A percentile compares a stretch with the other conserved stretches of the same genome.
These are phyloP conservation scores for Neocloeon triangulifer DNA, from an alignment of 1,140 invertebrate genomes.

Conservation along the genomic window DNA sequence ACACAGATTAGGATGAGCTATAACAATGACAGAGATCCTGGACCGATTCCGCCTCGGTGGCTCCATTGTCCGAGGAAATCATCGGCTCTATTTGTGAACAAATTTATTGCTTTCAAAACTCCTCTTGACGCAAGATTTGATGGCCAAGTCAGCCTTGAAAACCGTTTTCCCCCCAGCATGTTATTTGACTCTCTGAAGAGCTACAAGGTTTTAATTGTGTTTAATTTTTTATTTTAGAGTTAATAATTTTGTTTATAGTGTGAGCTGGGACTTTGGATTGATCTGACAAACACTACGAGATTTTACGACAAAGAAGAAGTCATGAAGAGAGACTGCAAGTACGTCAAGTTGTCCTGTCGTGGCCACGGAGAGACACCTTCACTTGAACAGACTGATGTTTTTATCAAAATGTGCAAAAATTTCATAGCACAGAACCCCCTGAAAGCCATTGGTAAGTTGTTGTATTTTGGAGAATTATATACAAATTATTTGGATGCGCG, in stretches of 20 bases:
- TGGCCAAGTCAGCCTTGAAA: slow-evolving; percentile 51
- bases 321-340: slow-evolving; percentile 46
- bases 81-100: slow-evolving; percentile 41
- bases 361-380: slow-evolving; percentile 66
- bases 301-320: slow-evolving; percentile 73
- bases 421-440: slow-evolving; percentile 61
- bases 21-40: slow-evolving; percentile 20
- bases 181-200: slow-evolving; percentile 46
- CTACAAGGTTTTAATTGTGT: slow-evolving; percentile 28
- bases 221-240: not conserved
- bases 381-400: slow-evolving; percentile 48
- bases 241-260: slow-evolving; percentile 4
- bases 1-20: slow-evolving; percentile 6
- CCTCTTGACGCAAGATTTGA: slow-evolving; percentile 59
- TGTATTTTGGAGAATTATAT: not conserved
- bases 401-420: slow-evolving; percentile 51
- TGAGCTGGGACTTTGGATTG: slow-evolving; percentile 86
- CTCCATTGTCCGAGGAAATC: slow-evolving; percentile 76
- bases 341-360: slow-evolving; percentile 67
- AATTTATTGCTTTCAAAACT: slow-evolving; percentile 84
- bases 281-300: slow-evolving; percentile 82
- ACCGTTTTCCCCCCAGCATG: slow-evolving; percentile 66
- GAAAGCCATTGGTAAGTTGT: slow-evolving; percentile 38
- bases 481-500: not conserved
- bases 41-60: slow-evolving; percentile 69